Evolutionary conservation across 1,140 invertebrate genomes (phyloP).

Genomic region (Aphelenchoides fujianensis): DNA sequence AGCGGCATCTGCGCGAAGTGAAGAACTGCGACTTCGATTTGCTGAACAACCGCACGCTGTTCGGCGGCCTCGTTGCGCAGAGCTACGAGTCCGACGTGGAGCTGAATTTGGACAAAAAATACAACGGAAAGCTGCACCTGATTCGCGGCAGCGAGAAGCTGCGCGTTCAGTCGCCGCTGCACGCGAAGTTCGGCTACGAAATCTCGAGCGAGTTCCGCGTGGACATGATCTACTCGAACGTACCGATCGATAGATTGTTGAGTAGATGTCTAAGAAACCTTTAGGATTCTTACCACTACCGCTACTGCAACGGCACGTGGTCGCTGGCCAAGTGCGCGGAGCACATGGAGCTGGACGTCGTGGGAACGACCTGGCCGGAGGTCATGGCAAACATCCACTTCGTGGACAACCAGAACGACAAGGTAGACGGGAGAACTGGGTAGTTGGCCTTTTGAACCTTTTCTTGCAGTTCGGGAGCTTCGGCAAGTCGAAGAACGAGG

Average conservation of each 20-base stretch:
- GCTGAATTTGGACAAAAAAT: background rate
- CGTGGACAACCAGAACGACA: too few relatives aligned
- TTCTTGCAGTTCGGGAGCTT: background rate
- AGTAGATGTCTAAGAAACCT: background rate
- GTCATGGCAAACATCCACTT: background rate
- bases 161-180: background rate
- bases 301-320: slow-evolving; percentile 10
- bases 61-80: background rate
- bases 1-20: background rate
- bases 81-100: slow-evolving; percentile 5
- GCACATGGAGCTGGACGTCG: background rate
- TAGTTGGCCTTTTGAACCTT: background rate
- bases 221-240: background rate
- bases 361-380: background rate
- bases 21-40: background rate
- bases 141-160: background rate
- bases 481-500: background rate
- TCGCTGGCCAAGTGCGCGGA: background rate
- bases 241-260: too few relatives aligned
- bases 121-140: slow-evolving; percentile 1
- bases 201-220: background rate
- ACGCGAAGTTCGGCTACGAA: background rate
- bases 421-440: background rate
- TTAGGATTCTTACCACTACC: background rate
- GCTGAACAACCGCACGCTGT: background rate